Evolutionary conservation across 92 coral and sea anemone species (phyloP), one percentile per base, ranked within the genome.

Genomic region (Zoanthus sansibaricus): DNA sequence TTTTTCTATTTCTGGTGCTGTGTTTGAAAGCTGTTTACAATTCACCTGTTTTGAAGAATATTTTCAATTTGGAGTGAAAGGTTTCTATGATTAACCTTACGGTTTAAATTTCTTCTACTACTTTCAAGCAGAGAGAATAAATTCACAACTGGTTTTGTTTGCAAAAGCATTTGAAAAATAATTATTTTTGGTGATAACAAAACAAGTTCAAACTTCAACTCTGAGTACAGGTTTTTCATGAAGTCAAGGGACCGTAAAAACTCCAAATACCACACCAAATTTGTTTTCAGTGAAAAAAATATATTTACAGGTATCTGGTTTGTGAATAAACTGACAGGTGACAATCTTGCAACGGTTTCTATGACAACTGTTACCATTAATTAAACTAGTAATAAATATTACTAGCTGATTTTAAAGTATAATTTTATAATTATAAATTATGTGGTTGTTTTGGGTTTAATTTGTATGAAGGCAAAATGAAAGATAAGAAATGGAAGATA

Each of bases 221-320:
- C 59, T 80, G 85, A n/a, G 15, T 80, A 25, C 55, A 64, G 56
- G 85, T 64, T 80, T 21, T 62, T 46, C 32, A 7, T 25, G 31
- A 21, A 47, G 45, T 67, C 45, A 66, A 80, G 85, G 49, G 21
- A 66, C 85, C 85, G 75, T 66, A 21, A 21, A 25, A 45, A 9
- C 25, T 71, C 12, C 64, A 80, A 33, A 66, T 20, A 51, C 20
- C 66, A 80, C 25, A 67, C 42, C n/a, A n/a, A n/a, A n/a, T 79
- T 14, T 42, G 20, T n/a, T 18, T 37, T 62, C 56, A 42, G 20
- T 15, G 58, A 66, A 69, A 25, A 32, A 31, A 33, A 46, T 13
- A 20, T 9, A 48, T 66, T 64, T 18, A n/a, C 21, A 20, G 85
- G 85, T 80, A 46, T 71, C 75, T 13, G 75, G 59, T 80, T 45